phyloP scores from a whole-genome alignment of 2,888 invertebrate genomes.

The Anthrax anthrax region DNA sequence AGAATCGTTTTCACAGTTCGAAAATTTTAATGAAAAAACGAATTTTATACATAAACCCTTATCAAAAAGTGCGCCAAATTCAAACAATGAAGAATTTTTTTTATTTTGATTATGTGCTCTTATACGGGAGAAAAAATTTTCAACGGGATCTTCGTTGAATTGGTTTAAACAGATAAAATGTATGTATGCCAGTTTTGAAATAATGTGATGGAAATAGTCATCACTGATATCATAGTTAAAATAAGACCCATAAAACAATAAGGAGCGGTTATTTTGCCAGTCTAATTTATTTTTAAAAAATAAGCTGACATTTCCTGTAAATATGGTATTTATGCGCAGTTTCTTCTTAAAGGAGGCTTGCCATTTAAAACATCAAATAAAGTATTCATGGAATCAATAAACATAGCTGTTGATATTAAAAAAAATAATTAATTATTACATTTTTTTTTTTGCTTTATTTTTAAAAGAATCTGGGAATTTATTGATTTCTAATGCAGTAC shows the following conservation, averaged over 20 bases:
- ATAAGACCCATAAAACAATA: not conserved
- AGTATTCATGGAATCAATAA: not conserved
- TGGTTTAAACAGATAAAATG: not conserved
- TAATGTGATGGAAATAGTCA: not conserved
- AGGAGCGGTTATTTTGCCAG: not conserved
- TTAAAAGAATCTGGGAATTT: slow-evolving; percentile 1
- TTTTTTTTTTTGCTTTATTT: not conserved
- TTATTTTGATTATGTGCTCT: not conserved
- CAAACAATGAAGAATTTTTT: not conserved
- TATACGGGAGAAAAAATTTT: not conserved
- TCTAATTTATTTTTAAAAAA: not conserved
- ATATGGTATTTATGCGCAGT: not conserved
- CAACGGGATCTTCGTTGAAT: not conserved
- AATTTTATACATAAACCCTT: slow-evolving; percentile 4
- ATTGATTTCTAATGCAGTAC: not conserved
- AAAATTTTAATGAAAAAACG: slow-evolving; percentile 4
- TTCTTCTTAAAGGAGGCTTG: not conserved
- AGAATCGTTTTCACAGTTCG: slow-evolving; percentile 6
- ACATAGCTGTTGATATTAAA: not conserved
- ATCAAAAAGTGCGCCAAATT: slow-evolving; percentile 1
- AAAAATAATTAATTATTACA: too few relatives aligned
- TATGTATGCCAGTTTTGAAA: not conserved
- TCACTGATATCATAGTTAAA: not conserved
- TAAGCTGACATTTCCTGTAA: not conserved
- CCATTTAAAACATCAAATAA: not conserved